Conservation (phyloP, 2,797 vertebrate species). For the Ciconia nigra region DNA sequence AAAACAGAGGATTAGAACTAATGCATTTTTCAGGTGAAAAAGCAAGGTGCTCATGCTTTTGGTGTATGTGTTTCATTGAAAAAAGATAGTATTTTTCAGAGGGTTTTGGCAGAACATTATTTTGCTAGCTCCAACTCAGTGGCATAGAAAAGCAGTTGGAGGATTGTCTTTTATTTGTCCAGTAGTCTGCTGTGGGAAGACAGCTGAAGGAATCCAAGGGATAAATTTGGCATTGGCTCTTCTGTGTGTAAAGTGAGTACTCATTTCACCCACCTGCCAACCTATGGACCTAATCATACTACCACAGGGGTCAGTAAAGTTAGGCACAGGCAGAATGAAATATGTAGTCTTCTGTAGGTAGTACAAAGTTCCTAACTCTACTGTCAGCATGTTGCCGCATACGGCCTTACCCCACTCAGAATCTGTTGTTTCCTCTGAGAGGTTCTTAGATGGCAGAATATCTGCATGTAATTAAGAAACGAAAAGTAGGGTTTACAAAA, state of each 20-base stretch:
- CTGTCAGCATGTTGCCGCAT: neutral
- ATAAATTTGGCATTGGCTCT: neutral
- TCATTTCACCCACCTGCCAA: neutral
- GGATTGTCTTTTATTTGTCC: neutral
- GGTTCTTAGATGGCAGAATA: neutral
- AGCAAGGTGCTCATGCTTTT: neutral
- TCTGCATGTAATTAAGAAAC: slow-evolving; percentile 20
- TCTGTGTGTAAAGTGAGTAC: neutral
- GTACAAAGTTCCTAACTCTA: neutral
- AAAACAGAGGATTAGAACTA: neutral
- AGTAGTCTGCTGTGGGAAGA: neutral
- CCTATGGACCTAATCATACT: neutral
- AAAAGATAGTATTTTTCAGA: neutral
- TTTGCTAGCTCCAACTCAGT: neutral
- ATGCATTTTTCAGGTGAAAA: neutral
- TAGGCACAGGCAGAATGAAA: neutral
- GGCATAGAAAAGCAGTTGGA: neutral
- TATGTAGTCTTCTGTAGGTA: neutral
- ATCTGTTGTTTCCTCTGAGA: neutral
- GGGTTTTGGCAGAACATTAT: neutral
- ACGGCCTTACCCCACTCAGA: neutral
- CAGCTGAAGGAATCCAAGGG: neutral
- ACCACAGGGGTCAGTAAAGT: neutral
- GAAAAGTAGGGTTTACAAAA: neutral
- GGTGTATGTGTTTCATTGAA: accelerated